Evolutionary conservation across 2,797 vertebrate species (phyloP).

Genomic region (Xiphophorus birchmanni): DNA sequence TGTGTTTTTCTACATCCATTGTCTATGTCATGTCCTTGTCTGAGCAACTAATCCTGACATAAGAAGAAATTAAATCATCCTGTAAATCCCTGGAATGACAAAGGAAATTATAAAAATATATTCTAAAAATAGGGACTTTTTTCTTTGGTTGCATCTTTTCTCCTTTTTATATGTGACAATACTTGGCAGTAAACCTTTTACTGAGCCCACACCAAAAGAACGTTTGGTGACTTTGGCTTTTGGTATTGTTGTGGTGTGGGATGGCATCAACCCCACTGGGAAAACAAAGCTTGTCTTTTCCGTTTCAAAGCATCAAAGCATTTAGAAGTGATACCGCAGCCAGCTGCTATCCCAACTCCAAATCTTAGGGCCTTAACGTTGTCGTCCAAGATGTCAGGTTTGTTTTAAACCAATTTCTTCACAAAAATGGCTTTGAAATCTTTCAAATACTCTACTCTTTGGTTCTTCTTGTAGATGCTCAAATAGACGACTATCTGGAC

Average conservation of each 20-base stretch:
- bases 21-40: neutral
- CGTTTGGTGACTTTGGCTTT: neutral
- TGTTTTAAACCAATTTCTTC: neutral
- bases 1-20: neutral
- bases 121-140: neutral
- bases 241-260: neutral
- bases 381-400: neutral
- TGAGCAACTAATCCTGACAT: neutral
- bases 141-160: neutral
- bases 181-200: too few relatives aligned
- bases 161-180: neutral
- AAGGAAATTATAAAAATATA: neutral
- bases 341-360: neutral
- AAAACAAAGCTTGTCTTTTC: neutral
- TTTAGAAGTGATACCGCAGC: neutral
- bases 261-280: neutral
- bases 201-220: neutral
- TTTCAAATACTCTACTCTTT: neutral
- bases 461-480: neutral
- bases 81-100: neutral
- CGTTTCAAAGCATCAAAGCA: too few relatives aligned
- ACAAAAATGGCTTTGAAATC: neutral
- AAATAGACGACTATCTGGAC: neutral
- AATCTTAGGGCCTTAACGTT: neutral
- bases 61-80: neutral